Conservation (phyloP, 2,888 invertebrate species). For the Cantharis rustica region DNA sequence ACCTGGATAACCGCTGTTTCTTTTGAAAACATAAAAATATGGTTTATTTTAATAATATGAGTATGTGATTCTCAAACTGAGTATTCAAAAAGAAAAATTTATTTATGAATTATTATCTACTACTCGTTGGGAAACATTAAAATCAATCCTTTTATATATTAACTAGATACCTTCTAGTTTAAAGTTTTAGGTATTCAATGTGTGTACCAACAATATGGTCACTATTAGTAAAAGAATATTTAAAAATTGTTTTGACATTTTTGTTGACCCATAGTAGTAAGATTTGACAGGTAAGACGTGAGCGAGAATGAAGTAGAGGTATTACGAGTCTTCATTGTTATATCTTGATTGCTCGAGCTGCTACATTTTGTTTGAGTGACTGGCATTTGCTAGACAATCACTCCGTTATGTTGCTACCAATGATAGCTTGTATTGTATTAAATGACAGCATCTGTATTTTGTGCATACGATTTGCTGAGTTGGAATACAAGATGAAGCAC, state of each 20-base stretch:
- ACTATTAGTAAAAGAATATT: conserved; percentile 8
- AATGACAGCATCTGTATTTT: conserved; percentile 34
- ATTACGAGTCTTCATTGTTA: conserved; percentile 40
- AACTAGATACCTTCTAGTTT: not conserved
- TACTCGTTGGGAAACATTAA: not conserved
- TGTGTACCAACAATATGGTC: not conserved
- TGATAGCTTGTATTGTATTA: conserved; percentile 38
- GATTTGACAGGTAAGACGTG: conserved; percentile 45
- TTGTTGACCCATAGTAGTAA: not conserved
- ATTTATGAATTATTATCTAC: too few relatives aligned
- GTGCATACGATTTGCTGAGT: conserved; percentile 27
- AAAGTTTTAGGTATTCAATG: not conserved
- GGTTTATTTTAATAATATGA: too few relatives aligned
- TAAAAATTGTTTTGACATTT: conserved; percentile 21
- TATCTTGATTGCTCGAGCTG: conserved; percentile 34
- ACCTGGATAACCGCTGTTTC: not conserved
- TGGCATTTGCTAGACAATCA: conserved; percentile 38
- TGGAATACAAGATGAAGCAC: conserved; percentile 21
- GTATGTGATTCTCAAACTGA: not conserved
- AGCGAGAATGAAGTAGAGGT: conserved; percentile 44
- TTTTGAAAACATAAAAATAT: not conserved
- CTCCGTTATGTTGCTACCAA: conserved; percentile 36
- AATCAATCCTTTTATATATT: not conserved
- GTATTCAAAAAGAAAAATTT: too few relatives aligned
- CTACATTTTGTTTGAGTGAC: conserved; percentile 36